phyloP scores from a whole-genome alignment of 2,888 invertebrate genomes.

The Acrocyrtus sp. region DNA sequence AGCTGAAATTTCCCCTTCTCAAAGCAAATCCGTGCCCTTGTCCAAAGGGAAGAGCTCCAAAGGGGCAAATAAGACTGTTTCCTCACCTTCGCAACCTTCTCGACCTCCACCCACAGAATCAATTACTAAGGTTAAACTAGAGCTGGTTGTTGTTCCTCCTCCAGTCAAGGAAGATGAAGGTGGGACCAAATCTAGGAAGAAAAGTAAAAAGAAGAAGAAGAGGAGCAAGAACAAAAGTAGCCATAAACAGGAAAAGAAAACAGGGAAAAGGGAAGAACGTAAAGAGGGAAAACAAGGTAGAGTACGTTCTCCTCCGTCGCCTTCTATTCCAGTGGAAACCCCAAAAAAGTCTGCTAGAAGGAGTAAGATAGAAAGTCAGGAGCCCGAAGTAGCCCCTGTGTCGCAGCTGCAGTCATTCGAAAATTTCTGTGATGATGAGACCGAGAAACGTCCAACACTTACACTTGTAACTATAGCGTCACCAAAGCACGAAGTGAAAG shows the following conservation, averaged over 20 bases:
- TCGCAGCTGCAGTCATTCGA: background rate
- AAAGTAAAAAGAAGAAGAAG: slow-evolving; percentile 30
- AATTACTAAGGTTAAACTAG: background rate
- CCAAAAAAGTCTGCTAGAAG: background rate
- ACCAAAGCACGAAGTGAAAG: slow-evolving; percentile 18
- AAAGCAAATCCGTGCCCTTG: background rate
- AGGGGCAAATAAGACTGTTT: too few species aligned
- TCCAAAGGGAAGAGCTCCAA: background rate
- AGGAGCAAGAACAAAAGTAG: slow-evolving; percentile 14
- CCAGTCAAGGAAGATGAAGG: background rate
- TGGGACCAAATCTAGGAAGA: background rate
- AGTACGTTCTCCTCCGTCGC: background rate
- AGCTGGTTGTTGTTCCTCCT: background rate
- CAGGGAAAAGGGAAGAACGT: background rate
- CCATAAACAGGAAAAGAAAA: background rate
- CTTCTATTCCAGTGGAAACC: slow-evolving; percentile 6
- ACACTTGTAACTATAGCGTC: slow-evolving; percentile 15
- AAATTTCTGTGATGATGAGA: slow-evolving; percentile 8
- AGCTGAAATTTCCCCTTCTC: slow-evolving; percentile 11
- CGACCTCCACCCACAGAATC: background rate
- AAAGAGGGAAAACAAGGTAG: background rate
- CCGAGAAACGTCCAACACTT: slow-evolving; percentile 20
- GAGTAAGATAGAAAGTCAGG: background rate
- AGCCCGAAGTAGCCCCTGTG: background rate
- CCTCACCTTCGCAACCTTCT: background rate